Base-by-base conservation (phyloP, 1,140 invertebrate genomes). In the Drosophila seguyi region DNA sequence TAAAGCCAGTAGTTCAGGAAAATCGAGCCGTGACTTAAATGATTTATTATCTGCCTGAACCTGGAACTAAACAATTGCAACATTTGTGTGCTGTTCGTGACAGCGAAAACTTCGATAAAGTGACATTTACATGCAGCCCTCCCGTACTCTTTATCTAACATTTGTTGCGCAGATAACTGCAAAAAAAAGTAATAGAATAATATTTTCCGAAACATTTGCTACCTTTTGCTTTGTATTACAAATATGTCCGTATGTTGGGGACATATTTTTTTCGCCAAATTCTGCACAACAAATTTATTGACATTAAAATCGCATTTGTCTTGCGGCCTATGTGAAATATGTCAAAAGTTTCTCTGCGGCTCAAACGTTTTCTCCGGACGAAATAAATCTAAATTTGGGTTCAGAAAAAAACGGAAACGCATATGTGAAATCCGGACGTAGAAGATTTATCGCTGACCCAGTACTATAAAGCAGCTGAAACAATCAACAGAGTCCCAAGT, bases 271-370 rank as follows among this genome's bases (percentile, higher is more conserved):
- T 34, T 31, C 6, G 2, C 20, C 5, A 16, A 36, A 36, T 66
- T 66, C 61, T 16, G 61, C 11, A 13, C 31, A 67, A 55, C 45
- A 75, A 63, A 88, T 79, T 79, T 84, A 80, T 88, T 74, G 68
- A 84, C 60, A 84, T 77, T 84, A 84, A 83, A 87, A 65, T 34
- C 59, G 25, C 62, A 86, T 86, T 83, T 86, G 79, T 87, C 75
- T 87, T 81, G 48, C 45, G 66, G 66, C 31, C 34, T 60, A 75
- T 57, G 56, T 53, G 56, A 84, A 85, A 80, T 65, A 62, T 77
- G 81, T 84, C 81, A 84, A 68, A 85, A 84, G 44, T 79, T 87
- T 79, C 6, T 18, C 42, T 56, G 56, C 18, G 44, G 52, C 79
- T 76, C 48, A 87, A 71, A 85, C 66, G 66, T 62, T 66, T 73